Evolutionary conservation across 2,888 invertebrate species (phyloP), one percentile per base, ranked within the genome.

Genomic region (Napeogenes sylphis): DNA sequence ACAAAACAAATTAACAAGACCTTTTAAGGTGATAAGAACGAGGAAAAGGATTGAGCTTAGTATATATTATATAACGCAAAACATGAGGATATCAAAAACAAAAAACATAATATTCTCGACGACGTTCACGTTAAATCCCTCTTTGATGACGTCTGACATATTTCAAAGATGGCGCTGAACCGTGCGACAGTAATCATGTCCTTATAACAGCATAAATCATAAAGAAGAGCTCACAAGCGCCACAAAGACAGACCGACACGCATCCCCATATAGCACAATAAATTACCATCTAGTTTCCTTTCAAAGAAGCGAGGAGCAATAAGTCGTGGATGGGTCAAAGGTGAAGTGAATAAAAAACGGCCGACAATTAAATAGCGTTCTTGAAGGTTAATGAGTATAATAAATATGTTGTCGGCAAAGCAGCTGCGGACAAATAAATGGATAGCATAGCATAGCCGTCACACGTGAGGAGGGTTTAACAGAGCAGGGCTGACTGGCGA

Each of bases 331-430:
- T 83, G 85, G 90, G 90, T 89, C 89, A 90, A 76, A 90, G 90
- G 90, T 90, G 90, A 90, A 81, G 81, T 88, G 88, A 86, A 90
- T 90, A 90, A 90, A 90, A 90, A 90, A 90, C 90, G 87, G 85
- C 86, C 87, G 84, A 90, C 90, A 90, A 90, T 90, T 90, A 90
- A 90, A 90, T 90, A 87, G 89, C 87, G 90, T 88, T 90, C 90
- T 89, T 86, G 87, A 90, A 90, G 90, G 90, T 90, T 90, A 90
- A 90, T 90, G 90, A 90, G 90, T 83, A 89, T 87, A 87, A 90
- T 90, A 90, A 90, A 90, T 90, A 90, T 89, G 90, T 90, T 90
- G 90, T 89, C 90, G 90, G 90, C 88, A 85, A 84, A 83, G 84
- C 89, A 89, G 89, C 89, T 90, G 89, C 87, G 81, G 83, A 86